Evolutionary conservation across 2,113 vertebrate species (phyloP).

Genomic region (Campylomormyrus tamandua): DNA sequence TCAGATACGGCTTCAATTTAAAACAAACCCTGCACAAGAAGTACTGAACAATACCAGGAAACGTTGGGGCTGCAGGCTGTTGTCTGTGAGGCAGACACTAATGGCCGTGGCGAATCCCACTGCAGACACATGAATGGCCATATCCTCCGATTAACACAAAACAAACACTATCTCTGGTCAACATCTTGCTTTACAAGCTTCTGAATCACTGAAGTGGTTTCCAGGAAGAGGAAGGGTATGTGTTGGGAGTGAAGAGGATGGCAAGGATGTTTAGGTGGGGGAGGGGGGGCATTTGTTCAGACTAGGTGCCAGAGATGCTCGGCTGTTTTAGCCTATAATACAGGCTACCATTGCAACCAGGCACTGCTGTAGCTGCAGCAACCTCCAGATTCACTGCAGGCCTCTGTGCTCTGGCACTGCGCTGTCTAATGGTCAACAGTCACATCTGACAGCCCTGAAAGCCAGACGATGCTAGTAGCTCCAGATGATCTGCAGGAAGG

Average conservation of each 20-base stretch:
- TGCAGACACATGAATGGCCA: conserved; percentile 32
- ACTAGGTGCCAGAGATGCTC: conserved; percentile 19
- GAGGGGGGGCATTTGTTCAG: not conserved
- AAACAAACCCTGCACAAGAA: not conserved
- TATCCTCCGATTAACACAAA: conserved; percentile 53
- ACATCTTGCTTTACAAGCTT: conserved; percentile 46
- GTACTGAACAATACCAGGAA: conserved; percentile 43
- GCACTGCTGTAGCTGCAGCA: not conserved
- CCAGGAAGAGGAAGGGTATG: conserved; percentile 38
- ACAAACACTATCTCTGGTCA: conserved; percentile 45
- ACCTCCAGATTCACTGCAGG: conserved; percentile 12
- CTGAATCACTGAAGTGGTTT: conserved; percentile 37
- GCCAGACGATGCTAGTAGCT: not conserved
- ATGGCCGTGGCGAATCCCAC: conserved; percentile 31
- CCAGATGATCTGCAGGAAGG: not conserved
- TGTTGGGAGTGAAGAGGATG: conserved; percentile 20
- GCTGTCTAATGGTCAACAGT: not conserved
- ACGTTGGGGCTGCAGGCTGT: conserved; percentile 41
- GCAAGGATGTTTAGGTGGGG: conserved; percentile 34
- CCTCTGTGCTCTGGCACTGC: not conserved
- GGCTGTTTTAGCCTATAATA: conserved; percentile 14
- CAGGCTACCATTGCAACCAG: not conserved
- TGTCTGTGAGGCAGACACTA: conserved; percentile 49
- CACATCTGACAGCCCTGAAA: not conserved
- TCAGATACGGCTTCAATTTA: conserved; percentile 23